Evolutionary conservation across 1,140 invertebrate species (phyloP).

Genomic region (Drosophila micromelanica): DNA sequence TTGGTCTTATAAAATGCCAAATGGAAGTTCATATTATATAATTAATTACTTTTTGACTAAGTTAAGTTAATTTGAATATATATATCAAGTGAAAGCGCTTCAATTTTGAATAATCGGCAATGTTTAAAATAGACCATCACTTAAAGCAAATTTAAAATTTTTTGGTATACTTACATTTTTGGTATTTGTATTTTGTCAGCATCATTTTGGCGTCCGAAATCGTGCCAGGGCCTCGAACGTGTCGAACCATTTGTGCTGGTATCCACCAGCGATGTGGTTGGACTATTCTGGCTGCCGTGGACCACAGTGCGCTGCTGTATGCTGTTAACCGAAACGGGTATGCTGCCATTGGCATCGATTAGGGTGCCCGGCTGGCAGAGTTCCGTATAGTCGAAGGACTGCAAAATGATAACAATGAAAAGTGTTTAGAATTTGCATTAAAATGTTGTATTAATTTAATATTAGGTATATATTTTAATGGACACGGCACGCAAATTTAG

Average conservation of each 20-base stretch:
- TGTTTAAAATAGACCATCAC: too few relatives aligned
- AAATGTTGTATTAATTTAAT: conserved; percentile 3
- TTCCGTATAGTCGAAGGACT: conserved; percentile 95
- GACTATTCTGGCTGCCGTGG: conserved; percentile 86
- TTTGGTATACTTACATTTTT: conserved; percentile 96
- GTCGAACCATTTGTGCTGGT: conserved; percentile 86
- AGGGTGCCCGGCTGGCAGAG: conserved; percentile 89
- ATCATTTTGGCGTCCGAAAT: conserved; percentile 96
- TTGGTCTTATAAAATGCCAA: too few relatives aligned
- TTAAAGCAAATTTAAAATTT: too few relatives aligned
- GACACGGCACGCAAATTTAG: conserved; percentile 9
- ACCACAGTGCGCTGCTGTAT: conserved; percentile 82
- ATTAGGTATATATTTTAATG: background rate
- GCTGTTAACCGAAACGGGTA: conserved; percentile 82
- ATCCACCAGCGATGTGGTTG: conserved; percentile 85
- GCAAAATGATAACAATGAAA: conserved; percentile 52
- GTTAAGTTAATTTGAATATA: too few relatives aligned
- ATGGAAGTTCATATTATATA: too few relatives aligned
- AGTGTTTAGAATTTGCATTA: background rate
- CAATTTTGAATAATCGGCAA: too few relatives aligned
- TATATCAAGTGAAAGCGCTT: too few relatives aligned
- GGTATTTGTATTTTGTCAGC: conserved; percentile 98
- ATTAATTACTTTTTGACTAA: too few relatives aligned
- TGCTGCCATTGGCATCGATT: conserved; percentile 82
- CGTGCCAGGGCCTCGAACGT: conserved; percentile 93